Conservation (phyloP, 2,888 invertebrate genomes). For the Drosophila algonquin region DNA sequence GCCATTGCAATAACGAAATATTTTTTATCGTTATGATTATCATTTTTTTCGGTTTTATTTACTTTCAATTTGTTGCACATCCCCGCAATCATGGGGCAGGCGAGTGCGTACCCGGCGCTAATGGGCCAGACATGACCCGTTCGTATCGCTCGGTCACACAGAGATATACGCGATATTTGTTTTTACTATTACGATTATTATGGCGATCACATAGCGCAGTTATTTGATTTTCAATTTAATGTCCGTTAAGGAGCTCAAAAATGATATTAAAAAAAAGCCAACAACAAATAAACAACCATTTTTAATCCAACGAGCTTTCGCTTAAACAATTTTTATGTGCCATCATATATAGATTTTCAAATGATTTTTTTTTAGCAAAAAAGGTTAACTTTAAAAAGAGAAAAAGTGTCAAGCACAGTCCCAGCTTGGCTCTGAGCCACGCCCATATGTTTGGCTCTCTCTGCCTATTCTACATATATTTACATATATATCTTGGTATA, state of each 20-base stretch:
- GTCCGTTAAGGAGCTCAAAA: conserved; percentile 48
- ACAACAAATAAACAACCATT: conserved; percentile 6
- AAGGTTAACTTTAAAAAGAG: not conserved
- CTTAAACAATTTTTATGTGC: conserved; percentile 61
- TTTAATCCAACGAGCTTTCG: conserved; percentile 51
- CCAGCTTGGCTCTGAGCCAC: conserved; percentile 16
- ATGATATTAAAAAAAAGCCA: conserved; percentile 28
- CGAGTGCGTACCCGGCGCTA: conserved; percentile 56
- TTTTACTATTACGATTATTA: conserved; percentile 58
- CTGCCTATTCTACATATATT: not conserved
- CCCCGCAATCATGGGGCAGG: conserved; percentile 11
- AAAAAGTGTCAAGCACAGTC: not conserved
- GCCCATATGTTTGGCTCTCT: conserved; percentile 32
- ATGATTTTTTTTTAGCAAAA: not conserved
- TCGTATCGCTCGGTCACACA: conserved; percentile 13
- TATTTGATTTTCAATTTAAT: conserved; percentile 73
- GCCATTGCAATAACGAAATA: conserved; percentile 15
- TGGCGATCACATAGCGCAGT: conserved; percentile 66
- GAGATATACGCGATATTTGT: conserved; percentile 55
- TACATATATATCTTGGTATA: conserved; percentile 1
- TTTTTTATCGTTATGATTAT: conserved; percentile 28
- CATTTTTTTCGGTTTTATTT: conserved; percentile 51
- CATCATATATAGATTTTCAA: not conserved
- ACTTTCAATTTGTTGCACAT: conserved; percentile 73
- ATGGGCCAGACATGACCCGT: conserved; percentile 63